Conservation (phyloP, 2,797 vertebrate genomes). For the Mareca strepera region DNA sequence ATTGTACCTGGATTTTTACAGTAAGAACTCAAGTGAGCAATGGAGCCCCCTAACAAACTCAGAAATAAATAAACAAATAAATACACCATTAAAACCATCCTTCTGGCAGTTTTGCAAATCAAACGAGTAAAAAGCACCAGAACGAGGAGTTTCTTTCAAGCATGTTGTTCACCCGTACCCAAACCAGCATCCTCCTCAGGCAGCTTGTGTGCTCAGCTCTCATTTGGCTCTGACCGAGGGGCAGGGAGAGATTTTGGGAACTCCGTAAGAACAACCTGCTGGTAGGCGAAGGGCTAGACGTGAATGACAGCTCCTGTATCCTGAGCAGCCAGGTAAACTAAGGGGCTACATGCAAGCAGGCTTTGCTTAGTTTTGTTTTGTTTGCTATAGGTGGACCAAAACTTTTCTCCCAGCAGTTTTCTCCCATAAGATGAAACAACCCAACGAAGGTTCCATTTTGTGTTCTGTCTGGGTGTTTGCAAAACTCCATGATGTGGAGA, state of each 20-base stretch:
- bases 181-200: background rate
- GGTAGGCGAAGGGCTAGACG: background rate
- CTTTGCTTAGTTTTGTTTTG: background rate
- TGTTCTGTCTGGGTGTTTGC: background rate
- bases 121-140: background rate
- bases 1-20: background rate
- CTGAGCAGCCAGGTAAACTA: background rate
- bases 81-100: background rate
- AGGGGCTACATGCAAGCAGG: background rate
- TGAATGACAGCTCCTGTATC: background rate
- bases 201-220: rapidly evolving
- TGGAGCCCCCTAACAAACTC: background rate
- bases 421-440: background rate
- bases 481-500: background rate
- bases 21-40: background rate
- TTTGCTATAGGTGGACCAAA: background rate
- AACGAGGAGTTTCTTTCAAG: background rate
- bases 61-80: background rate
- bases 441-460: background rate
- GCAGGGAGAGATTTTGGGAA: background rate
- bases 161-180: background rate
- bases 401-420: background rate
- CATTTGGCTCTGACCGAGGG: background rate
- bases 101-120: background rate
- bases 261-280: background rate